Evolutionary conservation across 2,888 invertebrate genomes (phyloP), one percentile per base, ranked within the genome.

Genomic region (Nasonia oneida): DNA sequence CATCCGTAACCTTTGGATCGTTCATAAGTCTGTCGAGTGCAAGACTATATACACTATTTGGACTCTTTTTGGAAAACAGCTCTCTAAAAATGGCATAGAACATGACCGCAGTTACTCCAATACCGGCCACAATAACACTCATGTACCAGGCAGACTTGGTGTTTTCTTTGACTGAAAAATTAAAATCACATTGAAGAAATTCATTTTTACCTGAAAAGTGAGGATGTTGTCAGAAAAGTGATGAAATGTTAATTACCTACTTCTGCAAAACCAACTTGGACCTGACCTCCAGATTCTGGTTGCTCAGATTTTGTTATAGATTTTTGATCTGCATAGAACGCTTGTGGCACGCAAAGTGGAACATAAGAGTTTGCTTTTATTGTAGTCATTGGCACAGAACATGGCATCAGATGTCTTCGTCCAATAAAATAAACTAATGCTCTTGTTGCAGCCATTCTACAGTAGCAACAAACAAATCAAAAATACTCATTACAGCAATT

Each of bases 121-220:
- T 92, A 1, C 98, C 98, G 61, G 96, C 94, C 78, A 98, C 90
- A 88, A 98, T 97, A 2, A 99, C 95, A 18, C 96, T 96, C 89
- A 97, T 95, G 91, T 98, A 98, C 12, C 97, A 97, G 3, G 95
- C 96, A 88, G 98, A 98, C 94, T 98, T 98, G 2, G 98, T 97
- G 23, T 97, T 97, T 94, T 98, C 98, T 93, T 98, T 98, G 2
- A 97, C 97, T 95, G 94, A 90, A 89, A 89, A 86, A 79, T 77
- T 50, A 74, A 18, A 57, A 64, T 75, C 3, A 14, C 81, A 83
- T 70, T 33, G 6, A 73, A 83, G 74, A 61, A 61, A 57, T 39
- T 50, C 29, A 73, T 76, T 42, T 15, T 61, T 57, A 57, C 37
- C 71, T 5, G 29, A 53, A 47, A 57, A 50, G 33, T n/a, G 80